Percentiles rank a stretch among this genome's conserved stretches.
phyloP scores from a whole-genome alignment of 2,888 invertebrate genomes.

The Apocheima hispidaria region DNA sequence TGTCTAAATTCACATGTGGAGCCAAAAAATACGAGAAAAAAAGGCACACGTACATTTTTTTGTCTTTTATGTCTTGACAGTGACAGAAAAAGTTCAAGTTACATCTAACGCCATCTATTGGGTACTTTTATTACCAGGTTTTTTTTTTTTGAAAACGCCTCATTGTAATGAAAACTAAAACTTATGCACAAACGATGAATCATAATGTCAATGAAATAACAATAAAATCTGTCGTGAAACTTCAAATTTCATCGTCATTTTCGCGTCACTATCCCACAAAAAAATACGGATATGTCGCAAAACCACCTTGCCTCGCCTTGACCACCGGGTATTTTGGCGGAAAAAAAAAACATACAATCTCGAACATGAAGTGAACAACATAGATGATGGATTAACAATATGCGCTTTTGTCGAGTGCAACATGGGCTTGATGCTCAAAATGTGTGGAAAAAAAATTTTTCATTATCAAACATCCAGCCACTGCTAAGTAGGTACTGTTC shows the following conservation, averaged over 20 bases:
- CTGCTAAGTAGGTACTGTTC: too few relatives aligned
- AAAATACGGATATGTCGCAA: slow-evolving; percentile 67
- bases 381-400: slow-evolving; percentile 71
- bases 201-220: not conserved
- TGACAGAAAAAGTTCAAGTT: too few relatives aligned
- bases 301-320: slow-evolving; percentile 71
- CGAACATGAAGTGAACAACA: slow-evolving; percentile 61
- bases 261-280: slow-evolving; percentile 60
- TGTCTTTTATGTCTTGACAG: too few relatives aligned
- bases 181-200: not conserved
- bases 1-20: too few relatives aligned
- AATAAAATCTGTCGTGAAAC: not conserved
- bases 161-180: not conserved
- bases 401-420: slow-evolving; percentile 34
- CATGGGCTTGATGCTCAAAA: too few relatives aligned
- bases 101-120: too few relatives aligned
- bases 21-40: too few relatives aligned
- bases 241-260: slow-evolving; percentile 19
- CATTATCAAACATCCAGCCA: too few relatives aligned
- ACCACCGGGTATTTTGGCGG: slow-evolving; percentile 71
- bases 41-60: too few relatives aligned
- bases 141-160: too few relatives aligned
- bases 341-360: slow-evolving; percentile 55
- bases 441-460: too few relatives aligned
- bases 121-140: too few relatives aligned